Base-by-base conservation (phyloP, 2,113 vertebrate genomes). In the Siphamia tubifer region DNA sequence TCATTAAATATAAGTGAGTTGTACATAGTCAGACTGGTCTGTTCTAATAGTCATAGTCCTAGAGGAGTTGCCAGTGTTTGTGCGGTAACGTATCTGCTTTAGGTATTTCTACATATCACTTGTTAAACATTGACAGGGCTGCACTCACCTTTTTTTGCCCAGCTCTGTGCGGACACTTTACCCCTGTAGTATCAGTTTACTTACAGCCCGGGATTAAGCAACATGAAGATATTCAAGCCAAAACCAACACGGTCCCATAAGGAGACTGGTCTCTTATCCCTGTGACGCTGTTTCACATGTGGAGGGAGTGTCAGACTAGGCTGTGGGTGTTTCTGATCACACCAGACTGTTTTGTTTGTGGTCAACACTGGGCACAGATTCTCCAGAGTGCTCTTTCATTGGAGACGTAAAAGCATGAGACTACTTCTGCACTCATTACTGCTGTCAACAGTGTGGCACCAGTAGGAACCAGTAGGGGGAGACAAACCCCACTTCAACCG, bases 381-480 rank as follows among this genome's bases (percentile, higher is more conserved):
- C 9, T 25, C 15, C 23, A 3, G 44, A 24, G 43, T 24, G 38
- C 44, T 25, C 6, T 20, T 42, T 20, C 32, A 62, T 47, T 11
- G 31, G 45, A 57, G 49, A 35, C 77, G 53, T 48, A 15, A 76
- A 75, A 82, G 70, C 74, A 76, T 61, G 70, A 67, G 8, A 56
- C 47, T 6, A 35, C 48, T 42, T 55, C 36, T 30, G 30, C 54
- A 13, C 23, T 31, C 40, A 35, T 58, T 55, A n/a, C 52, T 71
- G 42, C 68, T 65, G 61, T 77, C 11, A 58, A 17, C 63, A 35
- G 68, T 61, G 77, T 64, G 20, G 62, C 31, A 47, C 64, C 8
- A 16, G 9, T 43, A 3, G 48, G 2, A 57, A 76, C 81, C 88
- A 89, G 16, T 40, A 82, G 86, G 51, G 79, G 88, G 85, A 64